Evolutionary conservation across 2,888 invertebrate species (phyloP), one percentile per base, ranked within the genome.

Genomic region (Coecobrya sp.): DNA sequence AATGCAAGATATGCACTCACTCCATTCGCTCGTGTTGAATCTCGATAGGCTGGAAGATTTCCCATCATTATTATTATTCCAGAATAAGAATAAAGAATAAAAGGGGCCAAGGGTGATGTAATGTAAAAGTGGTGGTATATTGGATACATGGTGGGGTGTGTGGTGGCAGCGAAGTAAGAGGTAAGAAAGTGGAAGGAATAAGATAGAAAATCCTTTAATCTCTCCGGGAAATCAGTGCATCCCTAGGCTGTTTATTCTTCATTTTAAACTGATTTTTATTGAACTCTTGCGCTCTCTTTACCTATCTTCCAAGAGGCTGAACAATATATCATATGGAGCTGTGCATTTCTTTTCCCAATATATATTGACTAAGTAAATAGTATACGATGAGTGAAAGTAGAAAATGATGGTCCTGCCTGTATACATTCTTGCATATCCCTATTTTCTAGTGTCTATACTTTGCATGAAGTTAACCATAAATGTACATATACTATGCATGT

Each of bases 231-330:
- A 91, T 91, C 91, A 79, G 79, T 79, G 91, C 91, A 91, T 79
- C 91, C 91, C 91, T 68, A 42, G 91, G 86, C 91, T 86, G 91
- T 86, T 86, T 91, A 91, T 91, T 91, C 86, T 91, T 91, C 91
- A 91, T 86, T 91, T 91, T 91, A 91, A 86, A 91, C 91, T 73
- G 91, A 91, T 86, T 91, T 91, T 86, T 91, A 91, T 91, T 73
- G 86, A 91, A 89, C 82, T 81, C 65, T 68, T 27, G 45, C 89
- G 62, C 81, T 82, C 89, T 82, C 30, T 70, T 70, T 85, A 79
- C 87, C 81, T 49, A 89, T 82, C 59, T 85, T 85, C 49, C 49
- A 62, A n/a, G 49, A 52, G 70, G 25, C 49, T 82, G 68, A 73
- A 55, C n/a, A n/a, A 59, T 65, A 62, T 73, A 36, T 36, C 7